Evolutionary conservation across 1,140 invertebrate species (phyloP), one percentile per base, ranked within the genome.

Genomic region (Frieseomelitta varia): DNA sequence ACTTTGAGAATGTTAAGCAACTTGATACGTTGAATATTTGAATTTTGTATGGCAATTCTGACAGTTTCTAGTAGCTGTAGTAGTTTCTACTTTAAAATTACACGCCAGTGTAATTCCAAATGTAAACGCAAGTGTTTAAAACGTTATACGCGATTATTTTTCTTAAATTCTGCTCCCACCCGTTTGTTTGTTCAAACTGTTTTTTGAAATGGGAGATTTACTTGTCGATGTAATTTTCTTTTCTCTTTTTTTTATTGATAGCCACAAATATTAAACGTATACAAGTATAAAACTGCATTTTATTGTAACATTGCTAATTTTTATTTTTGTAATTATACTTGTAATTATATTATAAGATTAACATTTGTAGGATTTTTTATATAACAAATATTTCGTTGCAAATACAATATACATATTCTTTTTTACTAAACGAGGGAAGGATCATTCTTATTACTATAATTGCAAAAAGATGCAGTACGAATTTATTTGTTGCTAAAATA

Each of bases 91-190:
- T 17, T 27, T 27, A 12, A 72, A 53, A 15, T 27, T 17, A 27
- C 8, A 53, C n/a, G 15, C 30, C 6, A 11, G 0, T 14, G n/a
- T n/a, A n/a, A 11, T 34, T n/a, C n/a, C n/a, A n/a, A 53, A 51
- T 51, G 47, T 53, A 72, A 74, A 74, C 27, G 24, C 4, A 30
- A 10, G 15, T 21, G 27, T 30, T 21, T 56, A 74, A n/a, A 74
- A 34, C 21, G 24, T 30, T 74, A 30, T n/a, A 19, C 10, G 24
- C 51, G 72, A 73, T 55, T 73, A 74, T 74, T 74, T 74, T 56
- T n/a, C n/a, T n/a, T 56, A 56, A 34, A 72, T 53, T 53, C n/a
- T 6, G 14, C 27, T 27, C n/a, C 24, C 39, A 15, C 12, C 2
- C 47, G 39, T n/a, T 71, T 71, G 39, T 71, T n/a, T 71, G 3